Base-by-base conservation (phyloP, 2,888 invertebrate genomes). In the Cephus sareptanus region DNA sequence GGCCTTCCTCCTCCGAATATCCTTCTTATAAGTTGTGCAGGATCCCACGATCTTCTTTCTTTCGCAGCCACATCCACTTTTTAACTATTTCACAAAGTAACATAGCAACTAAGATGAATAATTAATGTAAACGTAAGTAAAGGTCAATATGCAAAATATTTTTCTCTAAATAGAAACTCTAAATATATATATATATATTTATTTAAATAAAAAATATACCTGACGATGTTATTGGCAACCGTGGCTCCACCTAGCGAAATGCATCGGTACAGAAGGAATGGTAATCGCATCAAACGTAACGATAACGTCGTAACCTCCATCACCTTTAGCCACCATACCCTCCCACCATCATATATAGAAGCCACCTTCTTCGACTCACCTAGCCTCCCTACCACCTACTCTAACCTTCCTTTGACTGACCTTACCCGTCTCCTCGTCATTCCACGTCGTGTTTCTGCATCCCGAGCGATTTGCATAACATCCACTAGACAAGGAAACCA, bases 341-440 rank as follows among this genome's bases (percentile, higher is more conserved):
- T 56, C 56, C 56, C 56, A 56, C 56, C 56, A 9, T 56, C 23
- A 23, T 56, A 9, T 6, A 56, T 56, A 23, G 23, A 56, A 56
- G 23, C 56, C 23, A 56, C 23, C 56, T 56, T 56, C 56, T 56
- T 56, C 9, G 23, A 56, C 56, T 23, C 23, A 23, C 23, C 56
- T 23, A 23, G 56, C 9, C 40, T 9, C 56, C 56, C 56, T 56
- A 9, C 9, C 77, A 71, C 69, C 35, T 71, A 31, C 70, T 34
- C 77, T 84, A 86, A 86, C 84, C 86, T 85, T 85, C 86, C 85
- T 87, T 79, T 70, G 76, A 81, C n/a, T 85, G 86, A 86, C 87
- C 86, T 86, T 87, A 87, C 86, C 83, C 80, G 85, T 82, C 81
- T 83, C 80, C 83, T 85, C 82, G 78, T 86, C 83, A 84, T 85